Base-by-base conservation (phyloP, 1,140 invertebrate species). In the Atta colombica region DNA sequence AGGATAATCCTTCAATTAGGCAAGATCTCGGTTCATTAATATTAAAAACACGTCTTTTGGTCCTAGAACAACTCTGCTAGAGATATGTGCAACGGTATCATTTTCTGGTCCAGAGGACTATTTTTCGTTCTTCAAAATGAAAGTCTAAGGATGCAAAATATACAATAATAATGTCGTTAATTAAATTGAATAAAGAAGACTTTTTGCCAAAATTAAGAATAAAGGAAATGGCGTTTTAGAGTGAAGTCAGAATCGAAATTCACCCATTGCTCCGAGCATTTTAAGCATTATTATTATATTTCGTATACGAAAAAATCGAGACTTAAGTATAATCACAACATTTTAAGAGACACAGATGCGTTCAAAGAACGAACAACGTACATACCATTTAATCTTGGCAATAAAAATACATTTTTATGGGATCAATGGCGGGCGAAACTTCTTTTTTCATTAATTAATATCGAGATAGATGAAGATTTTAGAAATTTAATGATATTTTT, bases 11-110 rank as follows among this genome's bases (percentile, higher is more conserved):
- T 71, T 75, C 12, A n/a, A 58, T 65, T 75, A 75, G 55, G 31
- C 60, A 18, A 75, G 35, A 55, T 86, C 8, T 10, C 5, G 3
- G 66, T 53, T 25, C 31, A 53, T 35, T 39, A 74, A 55, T 53
- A 51, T 8, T 12, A 31, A 87, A 87, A 87, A 89, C 60, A 49
- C 69, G 5, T 21, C 16, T 69, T 69, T 87, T 89, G 88, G 88
- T 90, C 89, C 85, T 82, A 78, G 60, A 74, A 55, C 25, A 49
- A 60, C 72, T 84, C 49, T 28, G 7, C 39, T 89, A 86, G 2
- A 6, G 85, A 89, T 89, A 90, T 87, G 88, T 39, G 63, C 31
- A 84, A 58, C 39, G 18, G 14, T 61, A 39, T 7, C 21, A 49
- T 82, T 74, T 82, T 14, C n/a, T 28, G 28, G 49, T 2, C n/a